Evolutionary conservation across 2,797 vertebrate species (phyloP).

Genomic region (Poeciliopsis turneri): DNA sequence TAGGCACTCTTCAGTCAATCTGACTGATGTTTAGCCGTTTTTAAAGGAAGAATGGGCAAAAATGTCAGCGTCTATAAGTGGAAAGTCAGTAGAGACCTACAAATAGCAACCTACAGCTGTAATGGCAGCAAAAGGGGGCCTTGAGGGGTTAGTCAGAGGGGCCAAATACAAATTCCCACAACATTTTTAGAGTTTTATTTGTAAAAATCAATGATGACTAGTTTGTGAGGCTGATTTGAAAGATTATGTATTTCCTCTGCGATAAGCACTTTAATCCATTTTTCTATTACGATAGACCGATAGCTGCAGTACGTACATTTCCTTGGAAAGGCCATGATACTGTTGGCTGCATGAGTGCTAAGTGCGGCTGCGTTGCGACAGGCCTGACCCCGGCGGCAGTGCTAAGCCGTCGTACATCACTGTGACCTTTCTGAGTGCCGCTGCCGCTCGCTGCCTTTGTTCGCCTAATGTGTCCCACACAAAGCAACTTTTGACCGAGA

Average conservation of each 20-base stretch:
- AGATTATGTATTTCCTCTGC: background rate
- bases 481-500: conserved; percentile 73
- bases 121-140: background rate
- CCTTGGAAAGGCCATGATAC: conserved; percentile 38
- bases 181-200: background rate
- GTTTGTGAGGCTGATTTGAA: background rate
- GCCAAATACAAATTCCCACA: background rate
- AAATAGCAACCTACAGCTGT: background rate
- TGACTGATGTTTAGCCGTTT: background rate
- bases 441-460: conserved; percentile 69
- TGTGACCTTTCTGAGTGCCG: conserved; percentile 70
- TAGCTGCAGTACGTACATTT: conserved; percentile 32
- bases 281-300: background rate
- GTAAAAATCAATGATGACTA: background rate
- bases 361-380: conserved; percentile 66
- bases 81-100: background rate
- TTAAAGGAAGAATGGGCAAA: background rate
- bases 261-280: background rate
- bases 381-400: conserved; percentile 59
- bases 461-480: conserved; percentile 65
- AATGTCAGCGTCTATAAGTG: background rate
- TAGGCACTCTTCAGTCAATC: background rate
- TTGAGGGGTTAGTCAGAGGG: background rate
- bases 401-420: conserved; percentile 61
- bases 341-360: conserved; percentile 61